Evolutionary conservation across 2,113 vertebrate genomes (phyloP).

Genomic region (Halcyon malimbica): DNA sequence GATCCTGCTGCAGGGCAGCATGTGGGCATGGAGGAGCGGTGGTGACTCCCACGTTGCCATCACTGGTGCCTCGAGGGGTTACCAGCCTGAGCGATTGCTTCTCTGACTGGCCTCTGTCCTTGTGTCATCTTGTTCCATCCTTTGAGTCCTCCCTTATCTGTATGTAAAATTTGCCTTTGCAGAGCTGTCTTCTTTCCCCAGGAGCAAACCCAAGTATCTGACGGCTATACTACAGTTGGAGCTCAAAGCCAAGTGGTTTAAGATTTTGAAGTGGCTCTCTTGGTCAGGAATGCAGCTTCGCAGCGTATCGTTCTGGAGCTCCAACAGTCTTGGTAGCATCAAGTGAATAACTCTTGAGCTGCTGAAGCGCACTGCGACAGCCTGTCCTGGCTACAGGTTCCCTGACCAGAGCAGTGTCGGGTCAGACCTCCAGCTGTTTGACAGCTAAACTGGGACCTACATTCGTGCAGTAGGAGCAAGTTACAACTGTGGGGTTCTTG

Average conservation of each 20-base stretch:
- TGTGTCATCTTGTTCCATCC: not conserved
- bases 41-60: not conserved
- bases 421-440: not conserved
- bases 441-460: not conserved
- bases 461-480: not conserved
- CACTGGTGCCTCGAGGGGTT: not conserved
- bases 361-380: not conserved
- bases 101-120: not conserved
- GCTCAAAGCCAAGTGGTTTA: not conserved
- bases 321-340: not conserved
- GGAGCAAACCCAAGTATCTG: not conserved
- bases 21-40: not conserved
- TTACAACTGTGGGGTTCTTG: not conserved
- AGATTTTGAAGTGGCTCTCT: not conserved
- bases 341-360: not conserved
- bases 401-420: not conserved
- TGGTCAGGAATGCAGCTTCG: not conserved
- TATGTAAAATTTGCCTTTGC: not conserved
- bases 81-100: not conserved
- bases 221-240: not conserved
- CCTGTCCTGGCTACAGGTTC: not conserved
- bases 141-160: not conserved
- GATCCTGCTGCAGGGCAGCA: not conserved
- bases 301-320: not conserved
- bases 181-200: not conserved